Evolutionary conservation across 2,888 invertebrate genomes (phyloP), one percentile per base, ranked within the genome.

Genomic region (Nemapogon koenigi): DNA sequence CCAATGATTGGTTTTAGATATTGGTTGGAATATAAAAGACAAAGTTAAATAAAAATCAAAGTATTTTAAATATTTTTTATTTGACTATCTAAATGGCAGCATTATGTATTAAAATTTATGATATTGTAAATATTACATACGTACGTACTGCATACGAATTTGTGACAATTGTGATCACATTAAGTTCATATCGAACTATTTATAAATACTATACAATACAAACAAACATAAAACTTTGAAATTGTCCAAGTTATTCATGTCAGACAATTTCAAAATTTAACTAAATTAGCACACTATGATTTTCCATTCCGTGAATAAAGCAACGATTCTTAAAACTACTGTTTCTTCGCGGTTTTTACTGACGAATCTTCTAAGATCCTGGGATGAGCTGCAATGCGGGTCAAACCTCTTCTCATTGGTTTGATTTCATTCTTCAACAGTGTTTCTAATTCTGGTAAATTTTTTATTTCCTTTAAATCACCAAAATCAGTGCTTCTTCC

Each of bases 221-320:
- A 13, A 13, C 13, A 19, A 19, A 27, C 19, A n/a, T 11, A 15
- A 49, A 62, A 72, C 68, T 69, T 65, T 68, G 78, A 65, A 58
- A 70, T 53, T 69, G 75, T 76, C 75, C 69, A 75, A 78, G 78
- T 13, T 10, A n/a, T 15, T 32, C 46, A 44, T 56, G 67, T 78
- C 75, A 52, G 78, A 68, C 72, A 65, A 56, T 63, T 63, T 58
- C 78, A 72, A 76, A 73, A 76, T 66, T 60, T 45, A n/a, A n/a
- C n/a, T n/a, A n/a, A n/a, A n/a, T n/a, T n/a, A n/a, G n/a, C n/a
- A n/a, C n/a, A n/a, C n/a, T n/a, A n/a, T n/a, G n/a, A n/a, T n/a
- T n/a, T n/a, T n/a, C n/a, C n/a, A n/a, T n/a, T n/a, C n/a, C n/a
- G n/a, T n/a, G n/a, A n/a, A n/a, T n/a, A n/a, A n/a, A n/a, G n/a